These are phyloP conservation scores for Antidorcas marsupialis DNA, from an alignment of 2,113 vertebrate genomes.

Conservation along the genomic window DNA sequence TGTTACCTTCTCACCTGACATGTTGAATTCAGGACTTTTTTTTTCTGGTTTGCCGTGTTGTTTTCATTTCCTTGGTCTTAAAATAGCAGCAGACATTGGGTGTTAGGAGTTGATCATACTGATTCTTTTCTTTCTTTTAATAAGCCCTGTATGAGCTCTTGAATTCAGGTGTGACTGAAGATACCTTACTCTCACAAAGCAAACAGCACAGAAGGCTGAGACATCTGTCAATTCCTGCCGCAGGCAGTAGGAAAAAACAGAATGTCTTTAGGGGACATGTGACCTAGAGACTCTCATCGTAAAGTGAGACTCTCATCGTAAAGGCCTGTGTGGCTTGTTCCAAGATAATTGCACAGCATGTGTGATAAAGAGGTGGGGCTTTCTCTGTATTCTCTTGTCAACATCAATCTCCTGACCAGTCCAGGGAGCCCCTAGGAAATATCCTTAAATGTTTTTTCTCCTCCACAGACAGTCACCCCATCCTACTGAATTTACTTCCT, in stretches of 20 bases:
- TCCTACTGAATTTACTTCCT: not conserved
- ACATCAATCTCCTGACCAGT: not conserved
- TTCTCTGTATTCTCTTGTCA: not conserved
- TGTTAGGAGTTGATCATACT: not conserved
- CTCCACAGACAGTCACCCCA: not conserved
- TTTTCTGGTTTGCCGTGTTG: not conserved
- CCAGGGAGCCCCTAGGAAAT: not conserved
- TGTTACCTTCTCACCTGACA: not conserved
- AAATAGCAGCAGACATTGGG: not conserved
- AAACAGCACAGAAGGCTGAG: not conserved
- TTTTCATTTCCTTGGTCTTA: not conserved
- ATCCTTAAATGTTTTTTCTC: not conserved
- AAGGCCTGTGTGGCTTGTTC: not conserved
- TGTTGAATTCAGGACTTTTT: not conserved
- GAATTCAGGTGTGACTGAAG: not conserved
- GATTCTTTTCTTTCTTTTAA: not conserved
- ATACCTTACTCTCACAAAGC: not conserved
- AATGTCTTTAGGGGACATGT: not conserved
- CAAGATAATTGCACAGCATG: not conserved
- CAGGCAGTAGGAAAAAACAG: not conserved
- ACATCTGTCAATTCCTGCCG: not conserved
- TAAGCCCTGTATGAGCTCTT: not conserved
- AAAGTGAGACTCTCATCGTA: not conserved
- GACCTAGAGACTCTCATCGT: not conserved
- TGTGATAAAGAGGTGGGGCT: not conserved